A percentile compares a stretch with the other conserved stretches of the same genome.
phyloP scores from a whole-genome alignment of 2,113 vertebrate species.

The Chaetodon auriga region DNA sequence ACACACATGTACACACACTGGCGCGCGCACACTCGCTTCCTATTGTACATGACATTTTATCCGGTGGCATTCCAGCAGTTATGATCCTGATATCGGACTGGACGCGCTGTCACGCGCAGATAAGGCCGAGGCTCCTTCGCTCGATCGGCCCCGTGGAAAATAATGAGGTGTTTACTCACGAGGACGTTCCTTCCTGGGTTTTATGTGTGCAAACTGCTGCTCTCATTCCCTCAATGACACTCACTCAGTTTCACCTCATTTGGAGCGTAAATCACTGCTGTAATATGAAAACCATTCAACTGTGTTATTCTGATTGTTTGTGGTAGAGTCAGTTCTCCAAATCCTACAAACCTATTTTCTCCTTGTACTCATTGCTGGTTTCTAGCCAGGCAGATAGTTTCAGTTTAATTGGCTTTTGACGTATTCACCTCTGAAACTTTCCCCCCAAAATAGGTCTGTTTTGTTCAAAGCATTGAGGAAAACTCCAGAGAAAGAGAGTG shows the following conservation, averaged over 20 bases:
- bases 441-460: not conserved
- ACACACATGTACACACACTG: too few relatives aligned
- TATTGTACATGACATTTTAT: conserved; percentile 50
- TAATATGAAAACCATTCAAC: not conserved
- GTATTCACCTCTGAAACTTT: not conserved
- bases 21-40: conserved; percentile 37
- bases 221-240: not conserved
- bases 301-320: too few relatives aligned
- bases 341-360: not conserved
- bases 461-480: too few relatives aligned
- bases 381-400: not conserved
- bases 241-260: not conserved
- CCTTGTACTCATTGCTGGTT: not conserved
- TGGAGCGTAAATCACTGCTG: not conserved
- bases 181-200: not conserved
- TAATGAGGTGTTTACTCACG: conserved; percentile 29
- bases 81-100: conserved; percentile 32
- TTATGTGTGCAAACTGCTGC: not conserved
- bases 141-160: not conserved
- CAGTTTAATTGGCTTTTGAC: too few relatives aligned
- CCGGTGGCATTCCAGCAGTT: conserved; percentile 25
- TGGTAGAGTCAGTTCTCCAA: not conserved
- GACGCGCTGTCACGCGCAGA: conserved; percentile 31
- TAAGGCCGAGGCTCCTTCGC: conserved; percentile 26
- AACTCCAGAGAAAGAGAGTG: too few relatives aligned